These are phyloP conservation scores for Myzus persicae DNA, from an alignment of 1,140 invertebrate genomes.

Conservation along the genomic window DNA sequence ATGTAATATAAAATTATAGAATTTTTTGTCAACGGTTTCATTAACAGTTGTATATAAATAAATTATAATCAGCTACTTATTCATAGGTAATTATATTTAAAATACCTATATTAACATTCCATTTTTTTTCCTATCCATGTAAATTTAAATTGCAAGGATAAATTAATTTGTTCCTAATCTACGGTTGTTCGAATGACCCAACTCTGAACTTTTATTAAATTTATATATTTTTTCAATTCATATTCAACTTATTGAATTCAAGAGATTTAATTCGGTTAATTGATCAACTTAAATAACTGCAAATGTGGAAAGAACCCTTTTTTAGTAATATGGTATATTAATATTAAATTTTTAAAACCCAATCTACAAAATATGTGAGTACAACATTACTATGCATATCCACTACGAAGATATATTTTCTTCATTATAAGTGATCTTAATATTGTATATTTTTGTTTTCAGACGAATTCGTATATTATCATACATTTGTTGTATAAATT, in stretches of 20 bases:
- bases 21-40: not conserved
- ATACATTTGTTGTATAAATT: not conserved
- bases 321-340: too few relatives aligned
- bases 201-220: not conserved
- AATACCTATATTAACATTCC: too few relatives aligned
- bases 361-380: not conserved
- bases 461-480: not conserved
- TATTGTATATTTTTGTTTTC: not conserved
- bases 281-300: too few relatives aligned
- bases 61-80: not conserved
- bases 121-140: too few relatives aligned
- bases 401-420: not conserved
- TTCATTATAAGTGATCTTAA: not conserved
- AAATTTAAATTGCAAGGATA: too few relatives aligned
- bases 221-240: too few relatives aligned
- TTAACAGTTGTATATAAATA: not conserved
- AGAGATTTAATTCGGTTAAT: too few relatives aligned
- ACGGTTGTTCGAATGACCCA: not conserved
- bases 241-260: too few relatives aligned
- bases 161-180: not conserved
- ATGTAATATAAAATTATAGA: not conserved
- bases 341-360: too few relatives aligned
- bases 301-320: too few relatives aligned
- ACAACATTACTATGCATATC: not conserved
- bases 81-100: too few relatives aligned